Conservation (phyloP, 2,888 invertebrate species). For the Drosophila suboccidentalis region DNA sequence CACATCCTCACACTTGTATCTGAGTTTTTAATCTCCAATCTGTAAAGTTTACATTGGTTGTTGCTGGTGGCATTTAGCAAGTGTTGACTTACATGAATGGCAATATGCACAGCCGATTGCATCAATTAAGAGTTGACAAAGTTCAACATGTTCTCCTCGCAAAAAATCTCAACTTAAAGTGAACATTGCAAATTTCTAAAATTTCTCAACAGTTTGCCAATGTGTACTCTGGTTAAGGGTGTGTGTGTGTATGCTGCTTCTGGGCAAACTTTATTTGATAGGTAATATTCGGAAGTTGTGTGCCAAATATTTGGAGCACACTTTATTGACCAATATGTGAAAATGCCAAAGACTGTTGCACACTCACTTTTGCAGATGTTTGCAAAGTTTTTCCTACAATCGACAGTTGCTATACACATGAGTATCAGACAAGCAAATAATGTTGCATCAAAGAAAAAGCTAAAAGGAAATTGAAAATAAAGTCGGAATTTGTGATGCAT, state of each 20-base stretch:
- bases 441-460: not conserved
- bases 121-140: slow-evolving; percentile 72
- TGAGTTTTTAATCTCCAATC: slow-evolving; percentile 12
- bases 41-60: slow-evolving; percentile 31
- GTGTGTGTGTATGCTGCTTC: slow-evolving; percentile 11
- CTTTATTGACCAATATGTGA: slow-evolving; percentile 73
- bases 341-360: slow-evolving; percentile 35
- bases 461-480: not conserved
- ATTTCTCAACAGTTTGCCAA: slow-evolving; percentile 31
- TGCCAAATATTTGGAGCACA: slow-evolving; percentile 66
- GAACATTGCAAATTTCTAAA: slow-evolving; percentile 18
- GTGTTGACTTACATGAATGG: slow-evolving; percentile 41
- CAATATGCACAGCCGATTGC: slow-evolving; percentile 65
- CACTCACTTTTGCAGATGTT: slow-evolving; percentile 26
- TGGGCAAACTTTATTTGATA: slow-evolving; percentile 49
- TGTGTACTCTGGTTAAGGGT: slow-evolving; percentile 11
- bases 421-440: not conserved
- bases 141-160: slow-evolving; percentile 21
- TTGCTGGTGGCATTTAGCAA: slow-evolving; percentile 32
- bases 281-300: slow-evolving; percentile 63
- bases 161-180: slow-evolving; percentile 3
- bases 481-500: slow-evolving; percentile 8
- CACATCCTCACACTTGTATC: not conserved
- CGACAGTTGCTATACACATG: slow-evolving; percentile 37
- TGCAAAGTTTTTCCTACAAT: slow-evolving; percentile 37